phyloP scores from a whole-genome alignment of 2,113 vertebrate species.

The Pardalotus punctatus region DNA sequence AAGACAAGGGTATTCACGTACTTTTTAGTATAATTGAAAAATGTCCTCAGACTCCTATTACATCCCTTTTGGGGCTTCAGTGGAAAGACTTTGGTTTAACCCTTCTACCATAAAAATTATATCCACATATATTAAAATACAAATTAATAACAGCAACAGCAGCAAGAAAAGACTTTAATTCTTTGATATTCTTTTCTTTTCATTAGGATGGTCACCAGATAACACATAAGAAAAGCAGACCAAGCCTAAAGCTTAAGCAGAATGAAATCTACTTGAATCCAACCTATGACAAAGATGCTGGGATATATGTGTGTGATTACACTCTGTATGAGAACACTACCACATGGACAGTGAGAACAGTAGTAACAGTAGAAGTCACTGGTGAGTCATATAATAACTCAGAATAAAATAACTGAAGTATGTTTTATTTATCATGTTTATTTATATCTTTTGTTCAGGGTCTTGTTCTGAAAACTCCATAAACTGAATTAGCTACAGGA shows the following conservation, averaged over 20 bases:
- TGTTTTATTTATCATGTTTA: neutral
- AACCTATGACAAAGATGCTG: conserved; percentile 56
- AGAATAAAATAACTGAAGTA: neutral
- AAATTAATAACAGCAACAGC: neutral
- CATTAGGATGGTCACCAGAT: conserved; percentile 66
- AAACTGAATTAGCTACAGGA: neutral
- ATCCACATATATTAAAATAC: neutral
- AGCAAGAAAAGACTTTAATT: neutral
- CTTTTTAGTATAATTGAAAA: neutral
- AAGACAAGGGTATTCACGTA: neutral
- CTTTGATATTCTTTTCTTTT: neutral
- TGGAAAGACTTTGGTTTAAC: neutral
- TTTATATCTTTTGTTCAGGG: neutral
- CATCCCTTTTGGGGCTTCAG: neutral
- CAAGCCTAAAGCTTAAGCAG: neutral
- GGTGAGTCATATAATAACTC: conserved; percentile 54
- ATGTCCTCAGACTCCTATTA: neutral
- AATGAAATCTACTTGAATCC: conserved; percentile 52
- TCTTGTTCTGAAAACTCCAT: neutral
- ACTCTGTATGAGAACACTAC: conserved; percentile 31
- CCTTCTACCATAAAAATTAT: neutral
- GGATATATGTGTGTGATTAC: conserved; percentile 79
- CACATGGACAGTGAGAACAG: conserved; percentile 76
- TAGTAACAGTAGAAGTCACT: conserved; percentile 60
- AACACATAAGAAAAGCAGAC: neutral